phyloP scores from a whole-genome alignment of 2,113 vertebrate genomes.

The Danio rerio region DNA sequence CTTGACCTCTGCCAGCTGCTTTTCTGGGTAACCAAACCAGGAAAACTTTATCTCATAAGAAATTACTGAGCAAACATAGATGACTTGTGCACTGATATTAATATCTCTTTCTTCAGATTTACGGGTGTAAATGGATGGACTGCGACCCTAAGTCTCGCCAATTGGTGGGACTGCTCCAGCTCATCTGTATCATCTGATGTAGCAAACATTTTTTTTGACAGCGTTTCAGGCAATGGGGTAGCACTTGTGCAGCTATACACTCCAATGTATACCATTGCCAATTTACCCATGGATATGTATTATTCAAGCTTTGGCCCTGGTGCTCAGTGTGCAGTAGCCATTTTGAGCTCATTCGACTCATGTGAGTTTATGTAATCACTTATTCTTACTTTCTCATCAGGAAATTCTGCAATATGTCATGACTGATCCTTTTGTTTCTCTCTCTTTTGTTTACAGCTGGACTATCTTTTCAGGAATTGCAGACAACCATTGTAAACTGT shows the following conservation, averaged over 20 bases:
- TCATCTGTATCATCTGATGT: accelerated
- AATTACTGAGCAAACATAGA: background rate
- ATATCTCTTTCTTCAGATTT: conserved; percentile 1
- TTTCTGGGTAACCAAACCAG: background rate
- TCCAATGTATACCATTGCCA: background rate
- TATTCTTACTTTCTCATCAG: background rate
- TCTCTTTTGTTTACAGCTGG: background rate
- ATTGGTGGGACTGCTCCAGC: background rate
- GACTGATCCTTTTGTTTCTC: background rate
- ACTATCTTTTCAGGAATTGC: background rate
- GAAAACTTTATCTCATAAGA: background rate
- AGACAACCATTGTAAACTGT: background rate
- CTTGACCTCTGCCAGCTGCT: conserved; percentile 20
- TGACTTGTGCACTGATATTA: background rate
- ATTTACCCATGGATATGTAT: background rate
- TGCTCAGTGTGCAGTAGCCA: background rate
- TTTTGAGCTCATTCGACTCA: background rate
- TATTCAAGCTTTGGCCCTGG: background rate
- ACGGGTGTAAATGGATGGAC: background rate
- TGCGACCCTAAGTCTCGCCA: background rate
- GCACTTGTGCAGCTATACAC: background rate
- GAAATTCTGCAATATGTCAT: background rate
- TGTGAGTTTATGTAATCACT: background rate
- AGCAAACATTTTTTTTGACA: background rate
- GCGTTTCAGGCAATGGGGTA: background rate